Conservation (phyloP, 2,888 invertebrate genomes). For the Epinotia brunnichana region DNA sequence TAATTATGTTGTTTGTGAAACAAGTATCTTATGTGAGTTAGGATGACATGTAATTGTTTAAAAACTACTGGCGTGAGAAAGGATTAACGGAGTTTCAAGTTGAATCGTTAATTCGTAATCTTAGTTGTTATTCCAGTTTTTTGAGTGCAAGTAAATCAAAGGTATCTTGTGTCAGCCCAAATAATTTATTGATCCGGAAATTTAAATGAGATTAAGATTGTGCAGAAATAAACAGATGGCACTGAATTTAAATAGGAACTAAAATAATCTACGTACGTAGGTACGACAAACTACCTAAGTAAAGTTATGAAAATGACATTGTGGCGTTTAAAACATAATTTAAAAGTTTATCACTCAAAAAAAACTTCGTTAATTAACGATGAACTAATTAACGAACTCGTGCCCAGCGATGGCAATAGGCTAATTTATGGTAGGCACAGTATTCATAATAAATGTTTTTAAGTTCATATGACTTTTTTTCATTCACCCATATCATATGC, state of each 20-base stretch:
- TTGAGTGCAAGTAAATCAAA: not conserved
- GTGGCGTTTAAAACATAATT: too few relatives aligned
- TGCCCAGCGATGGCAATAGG: constrained; percentile 40
- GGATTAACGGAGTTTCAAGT: not conserved
- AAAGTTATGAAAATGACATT: too few relatives aligned
- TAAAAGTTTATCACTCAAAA: not conserved
- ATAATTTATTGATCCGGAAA: not conserved
- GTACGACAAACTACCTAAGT: too few relatives aligned
- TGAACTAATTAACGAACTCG: constrained; percentile 16
- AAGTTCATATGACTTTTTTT: constrained; percentile 16
- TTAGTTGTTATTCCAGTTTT: not conserved
- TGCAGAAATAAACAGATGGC: not conserved
- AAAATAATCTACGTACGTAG: too few relatives aligned
- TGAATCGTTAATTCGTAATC: not conserved
- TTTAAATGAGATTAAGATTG: not conserved
- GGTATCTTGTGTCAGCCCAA: not conserved
- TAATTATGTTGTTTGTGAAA: too few relatives aligned
- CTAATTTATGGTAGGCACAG: constrained; percentile 72
- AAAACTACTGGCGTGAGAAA: too few relatives aligned
- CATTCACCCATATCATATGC: not conserved
- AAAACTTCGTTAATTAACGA: not conserved
- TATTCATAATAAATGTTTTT: constrained; percentile 78
- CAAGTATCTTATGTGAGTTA: too few relatives aligned
- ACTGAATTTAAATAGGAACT: not conserved
- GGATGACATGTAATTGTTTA: too few relatives aligned